Conservation (phyloP, 2,797 vertebrate species). For the Acridotheres tristis region DNA sequence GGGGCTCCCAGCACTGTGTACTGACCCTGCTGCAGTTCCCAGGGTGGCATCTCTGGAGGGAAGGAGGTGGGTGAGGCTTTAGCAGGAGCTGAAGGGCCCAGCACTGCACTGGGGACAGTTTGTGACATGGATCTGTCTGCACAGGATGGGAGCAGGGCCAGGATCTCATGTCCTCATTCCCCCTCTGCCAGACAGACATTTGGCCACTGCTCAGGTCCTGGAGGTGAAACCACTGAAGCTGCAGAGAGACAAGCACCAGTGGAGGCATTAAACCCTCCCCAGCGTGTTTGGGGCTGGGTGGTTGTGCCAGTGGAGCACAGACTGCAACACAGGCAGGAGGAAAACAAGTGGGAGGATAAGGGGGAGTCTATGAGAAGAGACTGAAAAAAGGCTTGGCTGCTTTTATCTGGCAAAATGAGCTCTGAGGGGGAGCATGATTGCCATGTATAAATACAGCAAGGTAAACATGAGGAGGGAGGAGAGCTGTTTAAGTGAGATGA, state of each 20-base stretch:
- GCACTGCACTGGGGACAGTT: not conserved
- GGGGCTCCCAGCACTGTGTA: not conserved
- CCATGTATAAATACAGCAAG: conserved; percentile 35
- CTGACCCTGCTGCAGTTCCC: not conserved
- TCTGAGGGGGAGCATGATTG: conserved; percentile 56
- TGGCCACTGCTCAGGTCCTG: not conserved
- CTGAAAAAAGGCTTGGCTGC: conserved; percentile 35
- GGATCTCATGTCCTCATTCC: not conserved
- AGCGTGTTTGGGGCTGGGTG: not conserved
- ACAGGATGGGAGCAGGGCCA: not conserved
- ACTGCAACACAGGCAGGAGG: not conserved
- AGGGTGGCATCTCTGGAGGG: not conserved
- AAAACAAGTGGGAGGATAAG: conserved; percentile 25
- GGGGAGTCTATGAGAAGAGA: not conserved
- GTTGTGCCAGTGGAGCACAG: not conserved
- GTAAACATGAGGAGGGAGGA: conserved; percentile 59
- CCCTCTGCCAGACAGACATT: not conserved
- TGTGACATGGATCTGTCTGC: not conserved
- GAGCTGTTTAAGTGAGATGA: conserved; percentile 37
- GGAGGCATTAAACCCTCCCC: not conserved
- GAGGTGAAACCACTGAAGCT: not conserved
- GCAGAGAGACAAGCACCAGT: not conserved
- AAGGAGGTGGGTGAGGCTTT: not conserved
- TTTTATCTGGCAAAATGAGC: conserved; percentile 15
- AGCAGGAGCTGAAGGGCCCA: not conserved